A percentile compares a stretch with the other conserved stretches of the same genome.
These are phyloP conservation scores for Bombyx huttoni DNA, from an alignment of 2,888 invertebrate species.

Conservation along the genomic window DNA sequence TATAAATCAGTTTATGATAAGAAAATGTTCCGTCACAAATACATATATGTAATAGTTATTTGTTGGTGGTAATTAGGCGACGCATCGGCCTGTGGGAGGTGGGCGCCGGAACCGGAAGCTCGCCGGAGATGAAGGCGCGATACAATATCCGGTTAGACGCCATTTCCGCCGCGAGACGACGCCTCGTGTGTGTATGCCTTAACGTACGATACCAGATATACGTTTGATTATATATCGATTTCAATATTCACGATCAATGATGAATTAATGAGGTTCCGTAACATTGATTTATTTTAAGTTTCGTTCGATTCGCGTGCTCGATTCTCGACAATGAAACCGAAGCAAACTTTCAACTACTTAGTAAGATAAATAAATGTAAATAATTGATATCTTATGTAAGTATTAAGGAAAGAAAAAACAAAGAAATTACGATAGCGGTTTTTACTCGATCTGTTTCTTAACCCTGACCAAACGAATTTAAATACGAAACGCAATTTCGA, in stretches of 20 bases:
- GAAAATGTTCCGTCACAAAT: conserved; percentile 4
- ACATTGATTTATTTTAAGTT: neutral
- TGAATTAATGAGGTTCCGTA: neutral
- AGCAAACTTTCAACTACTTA: too few species aligned
- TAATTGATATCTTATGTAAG: too few species aligned
- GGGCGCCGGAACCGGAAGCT: conserved; percentile 60
- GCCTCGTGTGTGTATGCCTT: conserved; percentile 47
- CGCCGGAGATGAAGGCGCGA: conserved; percentile 73
- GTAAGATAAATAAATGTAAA: too few species aligned
- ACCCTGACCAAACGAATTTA: conserved; percentile 12
- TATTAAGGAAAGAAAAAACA: too few species aligned
- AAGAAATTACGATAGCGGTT: too few species aligned
- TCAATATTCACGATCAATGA: conserved; percentile 10
- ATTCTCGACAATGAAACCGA: neutral
- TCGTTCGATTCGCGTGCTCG: neutral
- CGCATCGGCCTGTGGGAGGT: conserved; percentile 39
- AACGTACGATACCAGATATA: conserved; percentile 19
- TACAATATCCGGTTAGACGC: conserved; percentile 73
- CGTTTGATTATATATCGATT: conserved; percentile 26
- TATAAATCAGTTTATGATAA: too few species aligned
- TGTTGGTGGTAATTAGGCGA: conserved; percentile 60
- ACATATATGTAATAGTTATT: conserved; percentile 10
- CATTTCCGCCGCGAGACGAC: conserved; percentile 67
- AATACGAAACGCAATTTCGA: conserved; percentile 13
- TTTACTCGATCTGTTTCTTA: neutral